Percentiles rank a stretch among this genome's conserved stretches.
These are phyloP conservation scores for Rhynchonycteris naso DNA, from an alignment of 2,797 vertebrate genomes.

Conservation along the genomic window DNA sequence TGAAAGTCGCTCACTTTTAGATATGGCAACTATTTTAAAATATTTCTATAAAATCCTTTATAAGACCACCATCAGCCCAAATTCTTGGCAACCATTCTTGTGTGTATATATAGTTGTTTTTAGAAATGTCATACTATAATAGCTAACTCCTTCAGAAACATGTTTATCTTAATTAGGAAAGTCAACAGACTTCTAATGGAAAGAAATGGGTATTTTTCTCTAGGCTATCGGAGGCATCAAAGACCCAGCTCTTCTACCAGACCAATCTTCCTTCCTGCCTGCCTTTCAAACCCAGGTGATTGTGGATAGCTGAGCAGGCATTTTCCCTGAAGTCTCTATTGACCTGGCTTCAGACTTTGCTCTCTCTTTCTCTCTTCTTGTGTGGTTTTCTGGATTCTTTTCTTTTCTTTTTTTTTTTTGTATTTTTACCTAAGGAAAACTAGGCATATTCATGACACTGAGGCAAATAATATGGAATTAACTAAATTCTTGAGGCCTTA, in stretches of 20 bases:
- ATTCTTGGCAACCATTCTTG: slow-evolving; percentile 83
- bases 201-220: slow-evolving; percentile 88
- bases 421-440: slow-evolving; percentile 89
- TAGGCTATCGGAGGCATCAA: slow-evolving; percentile 89
- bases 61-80: slow-evolving; percentile 87
- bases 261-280: slow-evolving; percentile 90
- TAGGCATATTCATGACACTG: slow-evolving; percentile 89
- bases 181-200: slow-evolving; percentile 91
- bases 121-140: slow-evolving; percentile 87
- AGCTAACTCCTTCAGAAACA: slow-evolving; percentile 90
- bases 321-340: slow-evolving; percentile 89
- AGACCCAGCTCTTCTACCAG: slow-evolving; percentile 88
- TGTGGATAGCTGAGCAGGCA: slow-evolving; percentile 90
- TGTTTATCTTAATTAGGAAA: slow-evolving; percentile 93
- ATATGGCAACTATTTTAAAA: slow-evolving; percentile 85
- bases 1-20: slow-evolving; percentile 85
- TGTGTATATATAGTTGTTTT: slow-evolving; percentile 87
- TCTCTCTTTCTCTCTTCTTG: slow-evolving; percentile 78
- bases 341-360: slow-evolving; percentile 86
- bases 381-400: slow-evolving; percentile 79
- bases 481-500: slow-evolving; percentile 92
- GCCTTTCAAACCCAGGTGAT: slow-evolving; percentile 91
- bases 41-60: slow-evolving; percentile 86
- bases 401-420: slow-evolving; percentile 81
- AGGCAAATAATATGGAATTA: slow-evolving; percentile 96